phyloP scores from a whole-genome alignment of 1,140 invertebrate species.

The Cydia amplana region DNA sequence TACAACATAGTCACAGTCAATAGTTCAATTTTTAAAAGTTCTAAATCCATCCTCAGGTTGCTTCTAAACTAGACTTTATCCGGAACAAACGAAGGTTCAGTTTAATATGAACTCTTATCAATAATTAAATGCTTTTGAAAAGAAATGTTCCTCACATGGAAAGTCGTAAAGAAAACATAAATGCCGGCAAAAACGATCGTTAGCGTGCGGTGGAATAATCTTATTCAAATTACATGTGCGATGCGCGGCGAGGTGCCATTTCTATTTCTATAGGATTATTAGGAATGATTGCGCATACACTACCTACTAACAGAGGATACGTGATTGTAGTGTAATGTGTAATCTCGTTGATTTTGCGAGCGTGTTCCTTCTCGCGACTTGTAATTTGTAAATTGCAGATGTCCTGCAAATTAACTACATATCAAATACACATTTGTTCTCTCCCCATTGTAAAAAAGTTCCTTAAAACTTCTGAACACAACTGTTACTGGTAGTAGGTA shows the following conservation, averaged over 20 bases:
- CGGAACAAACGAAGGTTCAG: neutral
- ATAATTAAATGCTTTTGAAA: neutral
- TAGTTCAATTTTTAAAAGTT: neutral
- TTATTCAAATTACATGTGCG: slow-evolving; percentile 28
- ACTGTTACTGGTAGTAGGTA: too few species aligned
- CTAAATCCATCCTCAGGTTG: neutral
- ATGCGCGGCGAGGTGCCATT: slow-evolving; percentile 7
- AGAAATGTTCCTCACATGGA: slow-evolving; percentile 7
- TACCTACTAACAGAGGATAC: too few species aligned
- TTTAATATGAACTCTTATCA: neutral
- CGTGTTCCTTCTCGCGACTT: too few species aligned
- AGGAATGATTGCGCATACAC: neutral
- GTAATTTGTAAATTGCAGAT: too few species aligned
- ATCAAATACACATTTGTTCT: too few species aligned
- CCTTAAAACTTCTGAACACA: too few species aligned
- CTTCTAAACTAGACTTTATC: neutral
- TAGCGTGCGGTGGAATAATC: slow-evolving; percentile 25
- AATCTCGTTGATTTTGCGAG: too few species aligned
- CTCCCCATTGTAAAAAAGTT: too few species aligned
- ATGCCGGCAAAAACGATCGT: slow-evolving; percentile 20
- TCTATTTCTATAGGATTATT: slow-evolving; percentile 17
- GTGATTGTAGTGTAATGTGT: too few species aligned
- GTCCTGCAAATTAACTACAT: too few species aligned
- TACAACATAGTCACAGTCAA: neutral
- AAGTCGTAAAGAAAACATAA: slow-evolving; percentile 30